Evolutionary conservation across 1,140 invertebrate genomes (phyloP), one percentile per base, ranked within the genome.

Genomic region (Scylla paramamosain): DNA sequence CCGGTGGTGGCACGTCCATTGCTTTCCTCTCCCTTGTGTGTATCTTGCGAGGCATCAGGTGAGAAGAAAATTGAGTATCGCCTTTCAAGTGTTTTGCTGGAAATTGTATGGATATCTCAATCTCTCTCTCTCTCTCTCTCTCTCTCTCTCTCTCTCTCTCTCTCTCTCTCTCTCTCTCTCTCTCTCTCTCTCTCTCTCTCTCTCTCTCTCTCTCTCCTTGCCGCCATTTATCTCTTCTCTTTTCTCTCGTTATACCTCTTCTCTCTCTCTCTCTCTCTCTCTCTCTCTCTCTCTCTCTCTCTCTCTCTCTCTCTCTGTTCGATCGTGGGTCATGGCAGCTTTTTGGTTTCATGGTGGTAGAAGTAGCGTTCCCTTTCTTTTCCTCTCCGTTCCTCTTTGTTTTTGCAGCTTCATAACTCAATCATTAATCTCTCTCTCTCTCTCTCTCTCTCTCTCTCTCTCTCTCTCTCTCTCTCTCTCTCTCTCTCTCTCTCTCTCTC

Each of bases 261-360:
- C 86, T 88, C 86, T 88, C 86, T 88, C 0, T 88, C 86, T 88
- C n/a, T 88, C 86, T 88, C n/a, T 88, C 86, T 88, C n/a, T 88
- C 86, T 88, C n/a, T 88, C 86, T 88, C n/a, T 88, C 86, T 28
- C n/a, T 28, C 86, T 88, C n/a, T 88, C 28, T 88, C 0, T 31
- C 86, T 46, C 16, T 46, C 45, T 46, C 12, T 48, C 32, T 88
- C 46, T 88, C 7, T 31, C 32, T 25, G 6, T 45, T 29, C n/a
- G 6, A 6, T 39, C 6, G 39, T 39, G 39, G 39, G 39, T 39
- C 39, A 39, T 39, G 39, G 6, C 39, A 39, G 39, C 6, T 39
- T 39, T 39, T 39, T 39, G 1, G 1, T 39, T 39, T 39, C 6
- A 2, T 39, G 1, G 39, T 39, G 39, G 39, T 39, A 39, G 1